Evolutionary conservation across 2,888 invertebrate genomes (phyloP).

Genomic region (Andrena camellia): DNA sequence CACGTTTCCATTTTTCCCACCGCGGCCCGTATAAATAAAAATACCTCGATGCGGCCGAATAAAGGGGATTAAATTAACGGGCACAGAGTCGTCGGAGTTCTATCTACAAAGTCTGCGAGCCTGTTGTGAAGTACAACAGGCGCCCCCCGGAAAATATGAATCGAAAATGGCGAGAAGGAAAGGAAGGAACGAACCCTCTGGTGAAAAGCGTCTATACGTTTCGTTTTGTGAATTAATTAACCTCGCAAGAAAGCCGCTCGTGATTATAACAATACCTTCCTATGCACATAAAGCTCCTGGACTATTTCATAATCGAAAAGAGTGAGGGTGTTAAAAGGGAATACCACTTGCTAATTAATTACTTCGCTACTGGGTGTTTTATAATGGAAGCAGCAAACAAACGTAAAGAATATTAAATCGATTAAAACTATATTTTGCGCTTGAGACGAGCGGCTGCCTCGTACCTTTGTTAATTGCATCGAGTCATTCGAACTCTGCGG

Average conservation of each 20-base stretch:
- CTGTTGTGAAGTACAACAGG: not conserved
- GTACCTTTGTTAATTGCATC: not conserved
- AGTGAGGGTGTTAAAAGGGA: not conserved
- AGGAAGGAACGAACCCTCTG: not conserved
- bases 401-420: not conserved
- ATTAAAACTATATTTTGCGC: not conserved
- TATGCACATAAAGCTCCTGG: not conserved
- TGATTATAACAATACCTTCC: not conserved
- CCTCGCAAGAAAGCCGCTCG: not conserved
- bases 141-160: conserved; percentile 8
- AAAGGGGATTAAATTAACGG: conserved; percentile 46
- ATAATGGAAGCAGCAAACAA: not conserved
- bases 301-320: not conserved
- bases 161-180: not conserved
- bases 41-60: conserved; percentile 8
- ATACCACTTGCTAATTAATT: not conserved
- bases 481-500: not conserved
- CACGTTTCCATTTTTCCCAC: not conserved
- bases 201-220: not conserved
- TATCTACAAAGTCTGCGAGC: not conserved
- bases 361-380: not conserved
- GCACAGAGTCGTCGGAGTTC: not conserved
- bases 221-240: conserved; percentile 15
- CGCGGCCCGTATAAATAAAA: conserved; percentile 25
- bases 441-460: not conserved